Conservation (phyloP, 2,113 vertebrate species). For the Bostrychus sinensis region DNA sequence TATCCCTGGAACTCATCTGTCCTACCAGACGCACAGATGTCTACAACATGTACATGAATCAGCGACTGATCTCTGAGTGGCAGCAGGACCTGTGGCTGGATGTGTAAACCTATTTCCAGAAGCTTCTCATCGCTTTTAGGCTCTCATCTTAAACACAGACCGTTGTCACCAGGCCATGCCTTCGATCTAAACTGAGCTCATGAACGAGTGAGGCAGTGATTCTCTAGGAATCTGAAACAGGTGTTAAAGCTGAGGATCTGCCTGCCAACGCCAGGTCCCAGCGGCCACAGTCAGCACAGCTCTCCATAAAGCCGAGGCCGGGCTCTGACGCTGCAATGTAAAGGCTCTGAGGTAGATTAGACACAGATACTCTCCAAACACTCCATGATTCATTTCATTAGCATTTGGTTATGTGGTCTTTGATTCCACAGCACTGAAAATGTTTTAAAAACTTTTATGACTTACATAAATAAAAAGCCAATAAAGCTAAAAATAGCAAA, state of each 20-base stretch:
- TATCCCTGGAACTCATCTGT: slow-evolving; percentile 49
- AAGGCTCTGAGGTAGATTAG: neutral
- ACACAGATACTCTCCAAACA: neutral
- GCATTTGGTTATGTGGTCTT: neutral
- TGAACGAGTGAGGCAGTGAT: slow-evolving; percentile 48
- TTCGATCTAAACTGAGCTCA: slow-evolving; percentile 70
- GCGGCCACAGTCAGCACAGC: slow-evolving; percentile 33
- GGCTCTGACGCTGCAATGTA: neutral
- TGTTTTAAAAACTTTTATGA: neutral
- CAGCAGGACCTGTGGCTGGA: neutral
- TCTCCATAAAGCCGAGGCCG: slow-evolving; percentile 19
- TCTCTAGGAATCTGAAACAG: slow-evolving; percentile 75
- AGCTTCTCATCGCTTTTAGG: slow-evolving; percentile 46
- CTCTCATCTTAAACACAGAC: slow-evolving; percentile 64
- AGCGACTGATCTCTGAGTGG: slow-evolving; percentile 2
- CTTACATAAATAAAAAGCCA: neutral
- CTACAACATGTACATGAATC: slow-evolving; percentile 16
- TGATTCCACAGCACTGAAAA: neutral
- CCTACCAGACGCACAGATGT: slow-evolving; percentile 2
- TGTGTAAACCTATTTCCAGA: slow-evolving; percentile 53
- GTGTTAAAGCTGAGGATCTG: slow-evolving; percentile 63
- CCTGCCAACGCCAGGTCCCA: slow-evolving; percentile 47
- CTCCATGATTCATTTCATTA: neutral
- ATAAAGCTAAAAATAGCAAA: slow-evolving; percentile 1
- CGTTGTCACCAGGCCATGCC: slow-evolving; percentile 65